phyloP scores from a whole-genome alignment of 2,797 vertebrate genomes.

The Crocidura indochinensis region DNA sequence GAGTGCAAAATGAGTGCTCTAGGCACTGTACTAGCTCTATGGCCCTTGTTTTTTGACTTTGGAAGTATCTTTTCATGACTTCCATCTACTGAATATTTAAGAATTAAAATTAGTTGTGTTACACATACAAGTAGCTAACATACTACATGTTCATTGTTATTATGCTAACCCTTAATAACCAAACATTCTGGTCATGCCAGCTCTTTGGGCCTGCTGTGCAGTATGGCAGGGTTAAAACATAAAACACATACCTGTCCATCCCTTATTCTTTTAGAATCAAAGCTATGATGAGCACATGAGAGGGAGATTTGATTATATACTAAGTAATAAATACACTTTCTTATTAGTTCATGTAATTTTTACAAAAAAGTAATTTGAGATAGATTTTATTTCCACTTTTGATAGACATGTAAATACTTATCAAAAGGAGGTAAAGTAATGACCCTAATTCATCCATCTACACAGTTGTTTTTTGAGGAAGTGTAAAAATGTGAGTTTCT shows the following conservation, averaged over 20 bases:
- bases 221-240: not conserved
- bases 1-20: too few species aligned
- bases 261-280: conserved; percentile 10
- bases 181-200: not conserved
- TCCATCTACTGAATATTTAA: conserved; percentile 29
- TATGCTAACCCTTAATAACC: not conserved
- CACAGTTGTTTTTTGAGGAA: too few species aligned
- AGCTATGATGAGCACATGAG: not conserved
- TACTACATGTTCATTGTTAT: not conserved
- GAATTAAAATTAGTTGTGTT: conserved; percentile 16
- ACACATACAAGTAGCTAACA: not conserved
- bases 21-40: too few species aligned
- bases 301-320: not conserved
- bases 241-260: not conserved
- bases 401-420: not conserved
- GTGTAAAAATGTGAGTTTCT: not conserved
- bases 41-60: not conserved
- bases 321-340: not conserved
- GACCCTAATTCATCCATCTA: not conserved
- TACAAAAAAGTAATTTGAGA: not conserved
- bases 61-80: conserved; percentile 3
- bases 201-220: not conserved
- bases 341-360: not conserved
- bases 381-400: conserved; percentile 38
- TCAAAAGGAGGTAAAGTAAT: not conserved